Evolutionary conservation across 2,888 invertebrate species (phyloP), one percentile per base, ranked within the genome.

Genomic region (Drosophila putrida): DNA sequence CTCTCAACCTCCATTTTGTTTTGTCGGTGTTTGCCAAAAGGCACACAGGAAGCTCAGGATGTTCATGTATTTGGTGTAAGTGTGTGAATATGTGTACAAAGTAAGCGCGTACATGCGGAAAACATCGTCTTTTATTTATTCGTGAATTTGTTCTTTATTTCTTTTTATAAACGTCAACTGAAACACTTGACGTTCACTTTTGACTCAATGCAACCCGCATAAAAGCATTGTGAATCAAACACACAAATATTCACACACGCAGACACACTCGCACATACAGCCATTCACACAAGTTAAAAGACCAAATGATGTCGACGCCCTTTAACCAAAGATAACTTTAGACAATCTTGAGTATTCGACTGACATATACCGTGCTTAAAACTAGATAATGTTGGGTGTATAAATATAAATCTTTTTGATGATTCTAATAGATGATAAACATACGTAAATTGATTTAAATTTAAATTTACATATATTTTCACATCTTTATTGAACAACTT

Each of bases 121-220:
- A 64, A 64, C 58, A 33, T 57, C 41, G 46, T 44, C 64, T 64
- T 44, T 59, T 59, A 58, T 64, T 64, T 64, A 64, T 64, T 64
- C 38, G 27, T 13, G 64, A 49, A 25, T 43, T 49, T 39, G 55
- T 73, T 59, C 46, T 55, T 75, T 66, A 78, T 75, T 64, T 66
- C 75, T 66, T 66, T 54, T 62, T 62, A n/a, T 62, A 75, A 53
- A 65, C 60, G 75, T 77, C 78, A 77, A 77, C 61, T 59, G 71
- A 77, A 78, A 75, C 78, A 78, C 75, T 77, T 77, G 78, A 75
- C 58, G 76, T 62, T 63, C 59, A 64, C 64, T 64, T 64, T 64
- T 58, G 64, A 75, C 78, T 77, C 64, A 78, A 75, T 77, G 77
- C 75, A 77, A 41, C 71, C 78, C 77, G 78, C 78, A 77, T 75